Evolutionary conservation across 2,797 vertebrate species (phyloP).

Genomic region (Urophycis tenuis): DNA sequence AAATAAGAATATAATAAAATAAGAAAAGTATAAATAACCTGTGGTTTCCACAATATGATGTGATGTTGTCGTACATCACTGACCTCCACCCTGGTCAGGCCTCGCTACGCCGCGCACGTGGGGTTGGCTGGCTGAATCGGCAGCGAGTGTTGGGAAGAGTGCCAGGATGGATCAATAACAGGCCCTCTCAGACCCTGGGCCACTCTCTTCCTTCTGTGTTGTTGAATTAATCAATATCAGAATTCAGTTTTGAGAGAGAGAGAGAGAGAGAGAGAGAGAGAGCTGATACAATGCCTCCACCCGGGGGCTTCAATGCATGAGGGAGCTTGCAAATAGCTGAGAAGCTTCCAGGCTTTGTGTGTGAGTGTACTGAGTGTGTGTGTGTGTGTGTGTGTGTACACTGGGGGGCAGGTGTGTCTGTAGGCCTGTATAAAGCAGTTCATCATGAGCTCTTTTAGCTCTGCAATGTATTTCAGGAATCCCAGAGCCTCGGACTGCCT

Average conservation of each 20-base stretch:
- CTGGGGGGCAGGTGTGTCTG: background rate
- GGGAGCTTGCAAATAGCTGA: conserved; percentile 32
- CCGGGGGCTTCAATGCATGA: conserved; percentile 50
- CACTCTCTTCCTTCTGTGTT: conserved; percentile 38
- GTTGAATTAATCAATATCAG: conserved; percentile 56
- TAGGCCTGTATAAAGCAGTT: conserved; percentile 21
- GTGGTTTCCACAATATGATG: too few relatives aligned
- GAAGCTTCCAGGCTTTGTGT: conserved; percentile 6
- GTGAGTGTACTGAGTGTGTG: conserved; percentile 20
- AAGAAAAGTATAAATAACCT: background rate
- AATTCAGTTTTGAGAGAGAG: conserved; percentile 34
- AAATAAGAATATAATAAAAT: background rate
- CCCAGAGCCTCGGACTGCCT: conserved; percentile 46
- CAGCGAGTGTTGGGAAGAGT: too few relatives aligned
- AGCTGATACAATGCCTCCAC: conserved; percentile 30
- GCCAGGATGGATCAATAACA: conserved; percentile 53
- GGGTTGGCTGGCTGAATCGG: too few relatives aligned
- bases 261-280: background rate
- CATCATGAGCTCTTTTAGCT: conserved; percentile 28
- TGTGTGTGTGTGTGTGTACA: conserved; percentile 9
- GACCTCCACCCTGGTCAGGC: too few relatives aligned
- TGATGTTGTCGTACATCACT: too few relatives aligned
- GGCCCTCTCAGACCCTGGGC: conserved; percentile 44
- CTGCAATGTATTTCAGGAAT: conserved; percentile 54
- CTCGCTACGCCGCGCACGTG: too few relatives aligned